Base-by-base conservation (phyloP, 2,797 vertebrate genomes). In the Sylvia borin region DNA sequence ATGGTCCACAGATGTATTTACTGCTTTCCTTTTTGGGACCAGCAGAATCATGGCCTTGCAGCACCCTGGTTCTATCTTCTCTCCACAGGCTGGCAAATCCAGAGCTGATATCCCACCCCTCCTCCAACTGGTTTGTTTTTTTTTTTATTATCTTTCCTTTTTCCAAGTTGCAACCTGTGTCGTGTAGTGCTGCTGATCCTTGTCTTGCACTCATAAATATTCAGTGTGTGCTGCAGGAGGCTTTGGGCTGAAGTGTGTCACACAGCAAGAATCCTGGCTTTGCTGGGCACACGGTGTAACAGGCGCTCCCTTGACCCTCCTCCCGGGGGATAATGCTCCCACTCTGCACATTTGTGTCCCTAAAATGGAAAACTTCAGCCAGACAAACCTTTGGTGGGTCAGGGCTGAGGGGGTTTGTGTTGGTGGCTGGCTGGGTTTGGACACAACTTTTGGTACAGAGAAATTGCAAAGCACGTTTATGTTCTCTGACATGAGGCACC, bases 191-290 rank as follows among this genome's bases (percentile, higher is more conserved):
- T 86, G 87, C 93, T 87, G 90, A 75, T 96, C 86, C 89, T 91
- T 95, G 76, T 88, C 90, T 90, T 45, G 27, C 29, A 6, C 62
- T 94, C 77, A 89, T 96, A 93, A 97, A 97, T 96, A 97, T 96
- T 96, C 94, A 95, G 70, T 1, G 6, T 64, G 40, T 78, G 74
- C 82, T 82, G 74, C 11, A 65, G 85, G 54, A 95, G 83, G 57
- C 76, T 86, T 48, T 73, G 86, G 85, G 86, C 70, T 88, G 91
- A 51, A 74, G 68, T 16, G 17, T 86, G 90, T 96, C 88, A 92
- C 67, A 24, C 26, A 72, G 92, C 58, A 16, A 64, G 92, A 22
- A 50, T 78, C 78, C 81, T 80, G 90, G 51, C 72, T 93, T 62
- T 27, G 61, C 87, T 90, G 82, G 68, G 82, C 87, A 57, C 48